These are phyloP conservation scores for Priocnemis perturbator DNA, from an alignment of 2,888 invertebrate species.

Conservation along the genomic window DNA sequence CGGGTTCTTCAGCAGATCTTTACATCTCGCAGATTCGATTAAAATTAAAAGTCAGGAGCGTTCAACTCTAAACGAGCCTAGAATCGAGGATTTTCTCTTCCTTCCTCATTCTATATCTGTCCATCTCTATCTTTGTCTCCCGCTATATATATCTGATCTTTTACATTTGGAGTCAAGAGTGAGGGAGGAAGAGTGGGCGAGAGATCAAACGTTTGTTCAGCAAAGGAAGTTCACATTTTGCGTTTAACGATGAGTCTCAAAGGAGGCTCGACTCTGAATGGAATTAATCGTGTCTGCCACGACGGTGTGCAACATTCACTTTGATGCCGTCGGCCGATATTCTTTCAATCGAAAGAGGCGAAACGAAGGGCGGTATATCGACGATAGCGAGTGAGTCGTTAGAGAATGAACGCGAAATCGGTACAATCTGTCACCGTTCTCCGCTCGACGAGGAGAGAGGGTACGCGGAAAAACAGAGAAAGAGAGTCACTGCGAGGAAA, in stretches of 20 bases:
- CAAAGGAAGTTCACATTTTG: conserved; percentile 2
- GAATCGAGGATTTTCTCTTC: conserved; percentile 3
- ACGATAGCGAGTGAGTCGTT: not conserved
- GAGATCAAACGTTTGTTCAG: conserved; percentile 1
- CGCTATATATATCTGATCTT: not conserved
- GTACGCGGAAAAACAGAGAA: conserved; percentile 30
- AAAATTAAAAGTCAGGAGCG: not conserved
- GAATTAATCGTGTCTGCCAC: conserved; percentile 3
- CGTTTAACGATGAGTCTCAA: conserved; percentile 10
- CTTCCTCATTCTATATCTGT: not conserved
- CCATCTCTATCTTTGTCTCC: not conserved
- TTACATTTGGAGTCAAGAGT: not conserved
- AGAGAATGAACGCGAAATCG: not conserved
- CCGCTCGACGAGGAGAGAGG: not conserved
- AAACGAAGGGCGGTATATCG: not conserved
- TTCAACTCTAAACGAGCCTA: no score
- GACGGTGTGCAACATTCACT: not conserved
- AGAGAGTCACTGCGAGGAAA: no score
- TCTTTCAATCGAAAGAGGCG: conserved; percentile 1
- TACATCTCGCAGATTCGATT: no score
- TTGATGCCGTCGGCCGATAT: not conserved
- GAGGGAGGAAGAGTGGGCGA: not conserved
- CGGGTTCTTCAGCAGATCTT: no score
- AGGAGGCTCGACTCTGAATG: not conserved
- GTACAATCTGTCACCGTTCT: no score